A percentile compares a stretch with the other conserved stretches of the same genome.
These are phyloP conservation scores for Oxycera nigricornis DNA, from an alignment of 2,888 invertebrate genomes.

Conservation along the genomic window DNA sequence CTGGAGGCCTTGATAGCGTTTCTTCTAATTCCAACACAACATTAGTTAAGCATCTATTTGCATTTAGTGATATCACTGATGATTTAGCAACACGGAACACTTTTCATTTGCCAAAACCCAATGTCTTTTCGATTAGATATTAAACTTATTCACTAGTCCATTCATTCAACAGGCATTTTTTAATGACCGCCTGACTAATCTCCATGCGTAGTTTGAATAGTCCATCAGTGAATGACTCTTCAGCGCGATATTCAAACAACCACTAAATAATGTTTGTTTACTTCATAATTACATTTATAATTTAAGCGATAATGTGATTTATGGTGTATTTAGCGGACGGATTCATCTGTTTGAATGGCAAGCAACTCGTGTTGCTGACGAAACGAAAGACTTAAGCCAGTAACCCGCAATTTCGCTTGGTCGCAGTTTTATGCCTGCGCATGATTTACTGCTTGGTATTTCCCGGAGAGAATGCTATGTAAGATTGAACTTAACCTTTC, in stretches of 20 bases:
- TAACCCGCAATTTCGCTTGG: conserved; percentile 1
- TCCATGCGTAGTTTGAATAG: background rate
- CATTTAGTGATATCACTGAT: too few relatives aligned
- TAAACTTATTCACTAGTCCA: too few relatives aligned
- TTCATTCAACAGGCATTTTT: too few relatives aligned
- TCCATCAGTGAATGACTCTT: background rate
- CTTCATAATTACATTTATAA: conserved; percentile 20
- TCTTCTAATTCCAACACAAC: too few relatives aligned
- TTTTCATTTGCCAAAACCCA: too few relatives aligned
- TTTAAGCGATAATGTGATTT: conserved; percentile 15
- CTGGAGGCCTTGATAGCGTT: too few relatives aligned
- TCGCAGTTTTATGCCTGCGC: background rate
- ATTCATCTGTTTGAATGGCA: background rate
- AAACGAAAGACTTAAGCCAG: conserved; percentile 30
- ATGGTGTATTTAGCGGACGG: background rate
- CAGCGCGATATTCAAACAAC: background rate
- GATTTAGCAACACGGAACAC: too few relatives aligned
- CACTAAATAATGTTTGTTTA: background rate
- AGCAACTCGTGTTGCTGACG: background rate
- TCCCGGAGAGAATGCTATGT: background rate
- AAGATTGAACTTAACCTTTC: background rate
- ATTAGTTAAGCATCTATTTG: too few relatives aligned
- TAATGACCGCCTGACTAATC: too few relatives aligned
- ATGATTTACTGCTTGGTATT: background rate
- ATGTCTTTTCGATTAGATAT: too few relatives aligned